phyloP scores from a whole-genome alignment of 2,113 vertebrate species.

The Corythoichthys haematopterus region DNA sequence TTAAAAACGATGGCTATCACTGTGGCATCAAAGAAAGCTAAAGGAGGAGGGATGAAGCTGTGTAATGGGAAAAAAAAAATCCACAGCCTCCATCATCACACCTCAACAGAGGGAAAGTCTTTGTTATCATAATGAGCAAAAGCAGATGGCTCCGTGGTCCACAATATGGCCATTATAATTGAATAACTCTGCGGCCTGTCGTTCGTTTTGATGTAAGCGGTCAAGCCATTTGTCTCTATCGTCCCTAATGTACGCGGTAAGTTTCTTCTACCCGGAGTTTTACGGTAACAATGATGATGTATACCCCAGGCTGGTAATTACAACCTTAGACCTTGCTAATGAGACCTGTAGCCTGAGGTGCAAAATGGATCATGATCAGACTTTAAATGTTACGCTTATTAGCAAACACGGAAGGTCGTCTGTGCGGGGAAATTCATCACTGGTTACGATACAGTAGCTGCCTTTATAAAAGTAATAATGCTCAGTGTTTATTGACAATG shows the following conservation, averaged over 20 bases:
- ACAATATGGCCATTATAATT: slow-evolving; percentile 52
- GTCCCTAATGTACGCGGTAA: slow-evolving; percentile 21
- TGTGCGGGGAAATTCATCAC: neutral
- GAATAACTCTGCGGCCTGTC: slow-evolving; percentile 37
- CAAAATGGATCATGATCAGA: slow-evolving; percentile 12
- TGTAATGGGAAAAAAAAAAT: slow-evolving; percentile 39
- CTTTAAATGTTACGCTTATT: neutral
- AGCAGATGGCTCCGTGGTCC: slow-evolving; percentile 65
- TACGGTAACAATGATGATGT: slow-evolving; percentile 8
- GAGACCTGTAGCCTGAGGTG: neutral
- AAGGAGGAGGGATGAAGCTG: slow-evolving; percentile 32
- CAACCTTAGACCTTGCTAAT: neutral
- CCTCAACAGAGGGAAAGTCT: slow-evolving; percentile 56
- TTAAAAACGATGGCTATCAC: slow-evolving; percentile 6
- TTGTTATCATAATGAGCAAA: slow-evolving; percentile 65
- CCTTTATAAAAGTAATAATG: neutral
- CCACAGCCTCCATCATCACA: slow-evolving; percentile 63
- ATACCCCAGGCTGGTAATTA: slow-evolving; percentile 10
- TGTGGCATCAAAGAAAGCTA: slow-evolving; percentile 14
- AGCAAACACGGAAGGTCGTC: neutral
- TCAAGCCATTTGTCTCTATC: slow-evolving; percentile 14
- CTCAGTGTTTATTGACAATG: neutral
- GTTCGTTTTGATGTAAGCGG: slow-evolving; percentile 40
- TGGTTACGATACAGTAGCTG: neutral
- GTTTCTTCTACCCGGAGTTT: slow-evolving; percentile 9